Conservation (phyloP, 2,797 vertebrate species). For the Syngnathus rostellatus region DNA sequence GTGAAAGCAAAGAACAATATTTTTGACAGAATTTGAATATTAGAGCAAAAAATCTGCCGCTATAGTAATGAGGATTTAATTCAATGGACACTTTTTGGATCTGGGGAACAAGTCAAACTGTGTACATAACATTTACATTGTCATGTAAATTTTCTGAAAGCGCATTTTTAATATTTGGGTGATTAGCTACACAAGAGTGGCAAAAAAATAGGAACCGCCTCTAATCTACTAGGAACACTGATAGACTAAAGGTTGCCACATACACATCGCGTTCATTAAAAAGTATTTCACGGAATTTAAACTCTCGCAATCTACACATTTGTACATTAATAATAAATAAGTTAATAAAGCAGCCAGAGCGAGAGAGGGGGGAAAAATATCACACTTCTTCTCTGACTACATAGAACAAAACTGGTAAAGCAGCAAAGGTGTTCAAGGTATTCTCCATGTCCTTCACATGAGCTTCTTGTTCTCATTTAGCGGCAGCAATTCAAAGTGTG, state of each 20-base stretch:
- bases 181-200: neutral
- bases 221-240: neutral
- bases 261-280: neutral
- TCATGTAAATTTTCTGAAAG: neutral
- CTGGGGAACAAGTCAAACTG: neutral
- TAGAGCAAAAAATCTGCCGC: neutral
- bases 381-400: neutral
- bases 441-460: neutral
- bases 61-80: neutral
- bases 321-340: neutral
- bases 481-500: constrained; percentile 29
- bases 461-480: constrained; percentile 29
- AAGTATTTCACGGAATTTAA: neutral
- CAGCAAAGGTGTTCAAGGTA: neutral
- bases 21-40: neutral
- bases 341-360: neutral
- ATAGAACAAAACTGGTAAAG: neutral
- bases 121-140: neutral
- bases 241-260: neutral
- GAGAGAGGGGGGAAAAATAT: neutral
- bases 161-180: neutral
- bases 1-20: too few relatives aligned
- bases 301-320: neutral
- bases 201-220: neutral
- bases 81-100: neutral